These are phyloP conservation scores for Anolis sagrei DNA, from an alignment of 2,113 vertebrate genomes.

Conservation along the genomic window DNA sequence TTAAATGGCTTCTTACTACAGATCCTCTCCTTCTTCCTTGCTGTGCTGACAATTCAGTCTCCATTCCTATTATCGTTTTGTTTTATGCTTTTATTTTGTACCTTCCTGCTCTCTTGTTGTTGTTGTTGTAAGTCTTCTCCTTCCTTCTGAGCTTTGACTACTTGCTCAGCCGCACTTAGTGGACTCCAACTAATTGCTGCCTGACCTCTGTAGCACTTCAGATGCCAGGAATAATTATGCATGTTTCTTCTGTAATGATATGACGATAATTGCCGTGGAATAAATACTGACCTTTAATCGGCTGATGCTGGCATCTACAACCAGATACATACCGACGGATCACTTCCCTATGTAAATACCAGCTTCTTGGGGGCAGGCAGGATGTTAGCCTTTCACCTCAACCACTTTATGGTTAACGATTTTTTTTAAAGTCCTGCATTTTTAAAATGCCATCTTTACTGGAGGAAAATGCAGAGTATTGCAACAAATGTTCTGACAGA, in stretches of 20 bases:
- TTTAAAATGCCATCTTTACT: neutral
- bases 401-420: neutral
- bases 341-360: neutral
- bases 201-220: conserved; percentile 16
- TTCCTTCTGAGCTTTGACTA: neutral
- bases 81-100: neutral
- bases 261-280: conserved; percentile 4
- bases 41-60: neutral
- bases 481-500: neutral
- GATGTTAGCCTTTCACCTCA: neutral
- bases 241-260: conserved; percentile 27
- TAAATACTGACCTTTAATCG: conserved; percentile 26
- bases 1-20: conserved; percentile 20
- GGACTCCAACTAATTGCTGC: conserved; percentile 25
- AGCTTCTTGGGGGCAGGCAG: neutral
- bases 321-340: neutral
- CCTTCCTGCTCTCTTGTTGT: neutral
- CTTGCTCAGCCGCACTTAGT: conserved; percentile 15
- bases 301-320: neutral
- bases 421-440: neutral
- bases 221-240: conserved; percentile 33
- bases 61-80: neutral
- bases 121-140: neutral
- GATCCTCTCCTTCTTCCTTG: neutral
- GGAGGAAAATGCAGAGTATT: neutral